Evolutionary conservation across 2,888 invertebrate genomes (phyloP).

Genomic region (Melinaea marsaeus): DNA sequence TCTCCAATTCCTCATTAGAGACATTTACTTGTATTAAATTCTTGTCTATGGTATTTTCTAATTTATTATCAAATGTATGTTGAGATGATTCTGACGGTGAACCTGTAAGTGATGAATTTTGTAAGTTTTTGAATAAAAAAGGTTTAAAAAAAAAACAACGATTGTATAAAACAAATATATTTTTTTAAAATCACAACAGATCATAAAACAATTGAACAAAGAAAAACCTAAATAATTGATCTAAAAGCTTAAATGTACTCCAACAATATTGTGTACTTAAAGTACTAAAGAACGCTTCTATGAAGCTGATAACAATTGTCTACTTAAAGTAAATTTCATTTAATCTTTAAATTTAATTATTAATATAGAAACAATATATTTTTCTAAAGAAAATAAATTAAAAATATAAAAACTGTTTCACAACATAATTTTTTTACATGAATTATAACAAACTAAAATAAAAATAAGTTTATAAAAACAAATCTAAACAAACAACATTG

Average conservation of each 20-base stretch:
- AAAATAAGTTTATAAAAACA: too few relatives aligned
- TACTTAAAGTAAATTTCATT: too few relatives aligned
- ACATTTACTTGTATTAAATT: slow-evolving; percentile 83
- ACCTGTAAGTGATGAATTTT: slow-evolving; percentile 19
- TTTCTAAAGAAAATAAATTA: too few relatives aligned
- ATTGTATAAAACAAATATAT: slow-evolving; percentile 14
- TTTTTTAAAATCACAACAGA: slow-evolving; percentile 29
- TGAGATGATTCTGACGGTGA: slow-evolving; percentile 11
- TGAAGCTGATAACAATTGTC: too few relatives aligned
- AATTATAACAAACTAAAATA: too few relatives aligned
- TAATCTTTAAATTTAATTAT: too few relatives aligned
- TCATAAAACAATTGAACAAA: slow-evolving; percentile 16
- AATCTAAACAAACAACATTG: too few relatives aligned
- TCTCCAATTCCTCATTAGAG: slow-evolving; percentile 79
- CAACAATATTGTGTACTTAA: too few relatives aligned
- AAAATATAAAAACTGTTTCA: too few relatives aligned
- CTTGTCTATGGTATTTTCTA: slow-evolving; percentile 45
- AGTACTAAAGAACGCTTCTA: too few relatives aligned
- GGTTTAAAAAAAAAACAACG: slow-evolving; percentile 18
- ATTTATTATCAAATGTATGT: slow-evolving; percentile 19
- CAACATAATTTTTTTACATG: too few relatives aligned
- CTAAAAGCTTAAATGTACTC: background rate
- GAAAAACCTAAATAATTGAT: slow-evolving; percentile 16
- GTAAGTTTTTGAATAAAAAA: slow-evolving; percentile 8
- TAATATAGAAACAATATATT: too few relatives aligned